phyloP scores from a whole-genome alignment of 2,888 invertebrate species.

The Agonopterix alstromeriana region DNA sequence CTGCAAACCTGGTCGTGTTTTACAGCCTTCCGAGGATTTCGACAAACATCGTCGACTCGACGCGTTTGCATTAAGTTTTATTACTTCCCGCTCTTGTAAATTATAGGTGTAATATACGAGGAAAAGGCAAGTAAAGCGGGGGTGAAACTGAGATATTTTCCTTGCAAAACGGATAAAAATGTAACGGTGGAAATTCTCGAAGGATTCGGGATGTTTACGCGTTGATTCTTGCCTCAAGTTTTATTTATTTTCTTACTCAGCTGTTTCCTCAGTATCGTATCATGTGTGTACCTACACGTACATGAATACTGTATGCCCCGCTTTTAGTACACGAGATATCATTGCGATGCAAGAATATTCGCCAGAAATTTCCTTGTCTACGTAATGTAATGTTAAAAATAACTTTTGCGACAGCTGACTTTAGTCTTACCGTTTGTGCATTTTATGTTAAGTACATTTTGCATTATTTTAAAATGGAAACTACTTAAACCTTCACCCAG shows the following conservation, averaged over 20 bases:
- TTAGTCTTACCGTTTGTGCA: no score
- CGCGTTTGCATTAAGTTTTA: constrained; percentile 69
- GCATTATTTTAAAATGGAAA: no score
- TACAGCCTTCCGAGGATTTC: constrained; percentile 48
- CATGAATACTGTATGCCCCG: no score
- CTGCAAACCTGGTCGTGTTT: constrained; percentile 39
- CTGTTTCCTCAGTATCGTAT: not conserved
- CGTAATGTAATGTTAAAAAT: no score
- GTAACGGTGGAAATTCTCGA: constrained; percentile 27
- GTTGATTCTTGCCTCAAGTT: constrained; percentile 16
- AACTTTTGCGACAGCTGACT: no score
- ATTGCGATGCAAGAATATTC: no score
- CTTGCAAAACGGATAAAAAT: constrained; percentile 50
- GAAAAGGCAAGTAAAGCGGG: constrained; percentile 13
- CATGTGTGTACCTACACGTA: not conserved
- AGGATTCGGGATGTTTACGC: constrained; percentile 30
- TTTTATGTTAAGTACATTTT: no score
- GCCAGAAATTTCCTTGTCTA: no score
- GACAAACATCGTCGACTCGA: constrained; percentile 57
- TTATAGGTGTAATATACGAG: constrained; percentile 57
- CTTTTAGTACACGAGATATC: no score
- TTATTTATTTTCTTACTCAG: not conserved
- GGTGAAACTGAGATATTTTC: constrained; percentile 41
- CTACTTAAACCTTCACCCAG: no score
- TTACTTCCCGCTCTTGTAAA: constrained; percentile 64